Conservation (phyloP, 2,888 invertebrate species). For the Calameuta idolon region DNA sequence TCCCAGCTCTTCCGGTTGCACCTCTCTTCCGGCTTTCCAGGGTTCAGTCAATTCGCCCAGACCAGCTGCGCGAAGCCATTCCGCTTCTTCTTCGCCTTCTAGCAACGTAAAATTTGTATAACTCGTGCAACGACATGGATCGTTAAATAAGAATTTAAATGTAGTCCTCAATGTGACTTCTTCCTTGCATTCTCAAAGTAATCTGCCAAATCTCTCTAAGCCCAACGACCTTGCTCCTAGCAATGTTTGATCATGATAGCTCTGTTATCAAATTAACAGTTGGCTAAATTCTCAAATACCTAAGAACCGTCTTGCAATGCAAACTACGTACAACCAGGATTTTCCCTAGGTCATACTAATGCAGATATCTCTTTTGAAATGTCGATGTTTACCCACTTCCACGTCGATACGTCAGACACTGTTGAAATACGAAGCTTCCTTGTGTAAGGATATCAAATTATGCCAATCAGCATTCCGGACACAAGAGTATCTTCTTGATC, state of each 20-base stretch:
- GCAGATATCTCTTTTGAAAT: not conserved
- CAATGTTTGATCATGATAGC: not conserved
- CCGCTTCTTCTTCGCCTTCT: slow-evolving; percentile 84
- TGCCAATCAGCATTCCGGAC: not conserved
- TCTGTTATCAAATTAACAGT: not conserved
- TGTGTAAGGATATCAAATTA: not conserved
- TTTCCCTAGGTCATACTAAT: not conserved
- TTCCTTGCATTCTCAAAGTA: not conserved
- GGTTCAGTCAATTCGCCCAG: slow-evolving; percentile 78
- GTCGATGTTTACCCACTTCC: not conserved
- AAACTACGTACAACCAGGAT: not conserved
- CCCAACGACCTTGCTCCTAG: not conserved
- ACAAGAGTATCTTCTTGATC: not conserved
- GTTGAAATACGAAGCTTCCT: not conserved
- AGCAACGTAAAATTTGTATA: not conserved
- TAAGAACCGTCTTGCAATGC: not conserved
- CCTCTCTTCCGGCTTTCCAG: slow-evolving; percentile 76
- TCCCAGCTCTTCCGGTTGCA: slow-evolving; percentile 71
- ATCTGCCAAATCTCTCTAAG: not conserved
- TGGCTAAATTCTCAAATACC: not conserved
- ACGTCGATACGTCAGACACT: not conserved
- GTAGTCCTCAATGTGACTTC: not conserved
- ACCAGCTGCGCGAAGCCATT: slow-evolving; percentile 82
- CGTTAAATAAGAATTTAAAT: not conserved
- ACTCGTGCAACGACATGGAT: not conserved